Base-by-base conservation (phyloP, 1,140 invertebrate species). In the Oryzaephilus surinamensis region DNA sequence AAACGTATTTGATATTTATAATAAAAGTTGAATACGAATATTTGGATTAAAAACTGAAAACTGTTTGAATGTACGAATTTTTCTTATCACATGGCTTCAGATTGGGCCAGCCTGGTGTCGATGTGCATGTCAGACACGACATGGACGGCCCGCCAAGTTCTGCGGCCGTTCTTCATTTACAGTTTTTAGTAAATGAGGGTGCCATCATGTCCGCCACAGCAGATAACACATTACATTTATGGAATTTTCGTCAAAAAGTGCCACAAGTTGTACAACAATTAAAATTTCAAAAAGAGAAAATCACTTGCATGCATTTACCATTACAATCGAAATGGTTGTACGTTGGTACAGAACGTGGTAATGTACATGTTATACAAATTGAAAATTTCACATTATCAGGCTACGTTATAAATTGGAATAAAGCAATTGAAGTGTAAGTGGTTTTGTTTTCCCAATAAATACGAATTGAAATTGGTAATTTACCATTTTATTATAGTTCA, bases 401-500 rank as follows among this genome's bases (percentile, higher is more conserved):
- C 47, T 99, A 99, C 72, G 79, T 97, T 63, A 96, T 99, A 69
- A 97, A 98, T 74, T 99, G 96, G 96, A 99, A 99, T 74, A 99
- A 99, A 75, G 91, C 94, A 52, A 99, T 99, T 64, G 96, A 98
- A 83, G 73, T 97, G 93, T 98, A 73, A 93, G 91, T 90, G n/a
- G n/a, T n/a, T n/a, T n/a, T n/a, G 33, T 32, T 19, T 18, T 13
- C 30, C 15, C 10, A 20, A 11, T 31, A 38, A 31, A 21, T 21
- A 21, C 20, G 20, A 21, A 2, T 6, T 21, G 10, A 21, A 21
- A 21, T n/a, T 26, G 26, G 18, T n/a, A 5, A 2, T 20, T 40
- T 40, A 24, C 27, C 8, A 38, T 31, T 46, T 66, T 66, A 62
- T 81, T 77, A 28, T 71, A 97, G 93, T 55, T 87, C 82, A 58